Evolutionary conservation across 2,888 invertebrate genomes (phyloP).

Genomic region (Pollenia amentaria): DNA sequence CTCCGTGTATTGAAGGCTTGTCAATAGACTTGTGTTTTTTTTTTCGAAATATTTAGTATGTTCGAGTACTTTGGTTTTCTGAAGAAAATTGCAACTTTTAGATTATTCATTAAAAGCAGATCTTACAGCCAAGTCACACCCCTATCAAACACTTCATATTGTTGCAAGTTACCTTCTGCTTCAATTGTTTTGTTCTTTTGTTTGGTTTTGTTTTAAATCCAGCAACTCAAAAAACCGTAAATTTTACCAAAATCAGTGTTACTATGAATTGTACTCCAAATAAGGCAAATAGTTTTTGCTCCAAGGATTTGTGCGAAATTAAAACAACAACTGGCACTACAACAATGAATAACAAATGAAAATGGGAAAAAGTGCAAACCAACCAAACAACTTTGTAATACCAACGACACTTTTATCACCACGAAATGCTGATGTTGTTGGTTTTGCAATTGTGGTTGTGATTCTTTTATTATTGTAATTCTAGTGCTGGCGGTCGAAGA

Average conservation of each 20-base stretch:
- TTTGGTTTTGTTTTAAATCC: not conserved
- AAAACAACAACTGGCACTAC: constrained; percentile 9
- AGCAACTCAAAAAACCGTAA: not conserved
- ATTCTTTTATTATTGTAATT: not conserved
- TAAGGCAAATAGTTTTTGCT: constrained; percentile 29
- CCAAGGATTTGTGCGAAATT: constrained; percentile 1
- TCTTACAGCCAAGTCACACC: too few species aligned
- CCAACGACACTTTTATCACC: constrained; percentile 32
- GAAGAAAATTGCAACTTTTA: too few species aligned
- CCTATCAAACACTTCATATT: too few species aligned
- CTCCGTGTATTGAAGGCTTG: too few species aligned
- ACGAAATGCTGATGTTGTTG: constrained; percentile 51
- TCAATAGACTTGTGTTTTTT: too few species aligned
- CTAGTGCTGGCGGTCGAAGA: not conserved
- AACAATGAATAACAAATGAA: constrained; percentile 2
- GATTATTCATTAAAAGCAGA: too few species aligned
- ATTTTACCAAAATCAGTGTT: constrained; percentile 32
- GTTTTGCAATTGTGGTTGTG: constrained; percentile 29
- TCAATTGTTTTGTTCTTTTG: not conserved
- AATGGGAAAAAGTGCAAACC: constrained; percentile 1
- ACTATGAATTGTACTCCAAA: constrained; percentile 31
- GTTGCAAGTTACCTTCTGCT: not conserved
- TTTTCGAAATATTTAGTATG: too few species aligned
- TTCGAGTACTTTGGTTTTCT: too few species aligned
- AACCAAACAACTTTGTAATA: constrained; percentile 37